phyloP scores from a whole-genome alignment of 2,888 invertebrate genomes.

The Therioaphis trifolii region DNA sequence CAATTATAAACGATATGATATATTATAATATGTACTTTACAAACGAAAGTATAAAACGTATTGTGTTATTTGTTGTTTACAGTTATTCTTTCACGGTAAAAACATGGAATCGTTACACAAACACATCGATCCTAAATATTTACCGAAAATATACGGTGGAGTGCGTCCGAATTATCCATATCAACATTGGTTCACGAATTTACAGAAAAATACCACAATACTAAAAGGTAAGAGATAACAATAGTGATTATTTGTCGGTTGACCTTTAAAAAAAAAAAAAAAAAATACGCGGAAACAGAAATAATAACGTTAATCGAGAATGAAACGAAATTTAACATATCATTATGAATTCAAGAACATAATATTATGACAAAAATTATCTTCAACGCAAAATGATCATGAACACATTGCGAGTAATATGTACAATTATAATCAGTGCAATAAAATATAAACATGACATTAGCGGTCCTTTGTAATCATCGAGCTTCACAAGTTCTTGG shows the following conservation, averaged over 20 bases:
- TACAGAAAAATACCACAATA: conserved; percentile 73
- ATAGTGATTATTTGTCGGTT: not conserved
- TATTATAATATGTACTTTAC: too few relatives aligned
- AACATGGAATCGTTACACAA: conserved; percentile 80
- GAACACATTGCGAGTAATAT: too few relatives aligned
- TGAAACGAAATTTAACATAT: not conserved
- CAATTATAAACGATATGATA: too few relatives aligned
- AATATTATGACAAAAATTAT: too few relatives aligned
- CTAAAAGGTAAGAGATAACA: conserved; percentile 70
- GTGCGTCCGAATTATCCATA: conserved; percentile 79
- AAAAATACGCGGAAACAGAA: too few relatives aligned
- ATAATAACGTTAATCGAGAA: not conserved
- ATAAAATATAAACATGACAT: too few relatives aligned
- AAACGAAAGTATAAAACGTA: too few relatives aligned
- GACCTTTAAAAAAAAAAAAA: not conserved
- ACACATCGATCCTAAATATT: conserved; percentile 77
- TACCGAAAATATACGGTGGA: conserved; percentile 80
- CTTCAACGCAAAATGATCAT: too few relatives aligned
- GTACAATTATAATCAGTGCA: too few relatives aligned
- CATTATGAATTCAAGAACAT: too few relatives aligned
- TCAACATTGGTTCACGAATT: conserved; percentile 78
- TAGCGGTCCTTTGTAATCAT: too few relatives aligned
- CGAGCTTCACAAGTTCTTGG: too few relatives aligned
- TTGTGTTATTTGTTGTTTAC: conserved; percentile 55
- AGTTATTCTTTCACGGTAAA: conserved; percentile 79